Evolutionary conservation across 2,888 invertebrate genomes (phyloP), one percentile per base, ranked within the genome.

Genomic region (Incurvaria masculella): DNA sequence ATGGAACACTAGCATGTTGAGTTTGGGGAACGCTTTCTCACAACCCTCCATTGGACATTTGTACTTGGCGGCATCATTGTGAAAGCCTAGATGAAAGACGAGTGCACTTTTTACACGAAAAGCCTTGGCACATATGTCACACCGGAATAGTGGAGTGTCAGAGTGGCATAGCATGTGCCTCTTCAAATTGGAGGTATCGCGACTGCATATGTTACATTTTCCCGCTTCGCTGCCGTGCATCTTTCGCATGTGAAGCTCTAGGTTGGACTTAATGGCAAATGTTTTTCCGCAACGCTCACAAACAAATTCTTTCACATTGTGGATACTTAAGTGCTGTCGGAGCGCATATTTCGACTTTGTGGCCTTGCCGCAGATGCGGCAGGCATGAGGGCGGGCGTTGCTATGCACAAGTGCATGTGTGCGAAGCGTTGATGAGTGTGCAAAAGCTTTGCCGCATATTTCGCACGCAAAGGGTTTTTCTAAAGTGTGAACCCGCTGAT

Each of bases 241-340:
- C 4, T 49, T 52, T 16, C 49, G 52, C 4, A 51, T 51, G 33
- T 55, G 55, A 1, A 44, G 38, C n/a, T 41, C 49, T 17, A 55
- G 40, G 39, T 51, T 53, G 8, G 49, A 26, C 40, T 54, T 54
- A 27, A 49, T 39, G 4, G 51, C 21, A 19, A 55, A 55, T n/a
- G 44, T 48, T 14, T 51, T 51, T 4, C 53, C 55, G 33, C 55
- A 55, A 4, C 51, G 46, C 18, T 55, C 55, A 42, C 55, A 55
- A n/a, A 53, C 48, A 20, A 26, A 45, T 6, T 33, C 14, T 21
- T 47, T 50, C 3, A 47, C 49, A 2, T 45, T 41, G 27, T 55
- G 55, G 1, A 48, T 44, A 2, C 42, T 16, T 49, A 43, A 8
- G 39, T 55, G 55, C 23, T 51, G 53, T 18, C 49, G 47, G 19